These are phyloP conservation scores for Clarias pachynema DNA, from an alignment of 2,797 vertebrate genomes.

Conservation along the genomic window DNA sequence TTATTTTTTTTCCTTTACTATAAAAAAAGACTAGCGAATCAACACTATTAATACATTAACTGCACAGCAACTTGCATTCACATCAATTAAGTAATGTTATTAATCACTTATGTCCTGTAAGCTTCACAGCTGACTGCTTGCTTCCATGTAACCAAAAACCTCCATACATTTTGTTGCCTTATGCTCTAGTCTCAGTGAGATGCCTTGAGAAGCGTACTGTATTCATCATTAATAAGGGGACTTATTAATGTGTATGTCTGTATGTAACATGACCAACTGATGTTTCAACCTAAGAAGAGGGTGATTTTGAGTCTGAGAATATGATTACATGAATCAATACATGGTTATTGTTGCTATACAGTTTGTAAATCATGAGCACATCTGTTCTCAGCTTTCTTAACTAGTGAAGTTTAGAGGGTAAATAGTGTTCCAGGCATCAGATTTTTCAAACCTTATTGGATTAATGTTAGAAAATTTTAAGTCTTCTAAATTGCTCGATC, in stretches of 20 bases:
- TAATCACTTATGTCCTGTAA: background rate
- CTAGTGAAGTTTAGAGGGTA: constrained; percentile 28
- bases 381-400: constrained; percentile 31
- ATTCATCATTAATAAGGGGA: no score
- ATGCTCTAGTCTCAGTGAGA: background rate
- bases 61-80: background rate
- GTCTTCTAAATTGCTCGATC: background rate
- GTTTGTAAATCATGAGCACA: constrained; percentile 7
- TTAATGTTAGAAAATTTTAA: background rate
- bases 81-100: background rate
- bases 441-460: constrained; percentile 22
- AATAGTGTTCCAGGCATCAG: constrained; percentile 26
- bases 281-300: background rate
- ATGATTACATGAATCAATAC: constrained; percentile 46
- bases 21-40: background rate
- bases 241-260: background rate
- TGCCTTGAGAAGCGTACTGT: background rate
- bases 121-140: background rate
- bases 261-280: background rate
- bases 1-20: background rate
- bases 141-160: background rate
- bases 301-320: constrained; percentile 17
- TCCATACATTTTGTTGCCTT: no score
- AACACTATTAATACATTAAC: background rate
- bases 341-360: constrained; percentile 28